Base-by-base conservation (phyloP, 1,140 invertebrate genomes). In the Drosophila takahashii region DNA sequence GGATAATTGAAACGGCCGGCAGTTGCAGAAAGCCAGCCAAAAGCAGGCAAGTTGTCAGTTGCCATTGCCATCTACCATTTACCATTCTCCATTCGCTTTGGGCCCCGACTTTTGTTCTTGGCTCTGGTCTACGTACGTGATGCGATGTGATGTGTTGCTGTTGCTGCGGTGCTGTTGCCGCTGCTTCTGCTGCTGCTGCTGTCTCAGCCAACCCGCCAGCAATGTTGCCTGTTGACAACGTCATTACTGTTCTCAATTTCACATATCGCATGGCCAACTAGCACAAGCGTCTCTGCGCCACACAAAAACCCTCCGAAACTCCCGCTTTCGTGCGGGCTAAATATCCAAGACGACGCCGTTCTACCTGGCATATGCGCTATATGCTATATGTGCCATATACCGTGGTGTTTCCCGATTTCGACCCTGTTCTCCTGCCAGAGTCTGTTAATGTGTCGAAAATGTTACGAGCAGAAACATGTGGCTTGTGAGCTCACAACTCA, bases 171-270 rank as follows among this genome's bases (percentile, higher is more conserved):
- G 11, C 26, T 59, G 65, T 57, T 59, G 37, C 50, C 15, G 52
- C 58, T 51, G 44, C n/a, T 59, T 15, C 6, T 26, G 37, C 32
- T 39, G 48, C 29, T 44, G 65, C 11, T 39, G 71, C 48, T 29
- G 54, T 36, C 32, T 48, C 29, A 5, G 18, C n/a, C 26, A 29
- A 26, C 8, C 9, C 36, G 37, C 13, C 42, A 8, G 37, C 52
- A 11, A 18, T 9, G 15, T 16, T 26, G 18, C 45, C 73, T 64
- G 85, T 80, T 87, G 84, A 87, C 84, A 87, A 89, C 85, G 85
- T 89, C 84, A 87, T 87, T 87, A 89, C 84, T 84, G 84, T 80
- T 87, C 84, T 87, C 84, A 83, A 80, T 87, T 87, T 87, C 84
- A 89, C 85, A 87, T 87, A 87, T 87, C 85, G 77, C 64, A 87